phyloP scores from a whole-genome alignment of 2,113 vertebrate genomes.

The Antechinus flavipes region DNA sequence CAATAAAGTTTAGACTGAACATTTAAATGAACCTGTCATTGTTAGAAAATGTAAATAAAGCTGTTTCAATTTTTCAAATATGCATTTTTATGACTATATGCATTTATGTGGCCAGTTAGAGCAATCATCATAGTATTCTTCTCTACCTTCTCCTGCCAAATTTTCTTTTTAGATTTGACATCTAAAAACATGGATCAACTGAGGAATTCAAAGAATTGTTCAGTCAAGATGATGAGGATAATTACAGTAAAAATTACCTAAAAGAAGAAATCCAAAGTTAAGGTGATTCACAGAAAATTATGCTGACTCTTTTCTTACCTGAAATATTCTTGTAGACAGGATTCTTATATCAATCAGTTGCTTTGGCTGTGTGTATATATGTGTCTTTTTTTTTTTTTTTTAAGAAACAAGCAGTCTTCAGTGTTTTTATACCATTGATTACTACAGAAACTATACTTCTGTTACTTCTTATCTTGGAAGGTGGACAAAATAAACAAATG shows the following conservation, averaged over 20 bases:
- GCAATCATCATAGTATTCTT: not conserved
- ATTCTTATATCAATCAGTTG: slow-evolving; percentile 70
- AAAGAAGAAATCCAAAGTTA: slow-evolving; percentile 36
- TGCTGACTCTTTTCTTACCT: slow-evolving; percentile 81
- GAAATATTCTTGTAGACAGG: slow-evolving; percentile 63
- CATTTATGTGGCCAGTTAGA: not conserved
- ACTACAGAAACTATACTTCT: slow-evolving; percentile 90
- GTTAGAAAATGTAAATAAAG: not conserved
- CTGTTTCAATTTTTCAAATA: not conserved
- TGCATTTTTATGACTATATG: not conserved
- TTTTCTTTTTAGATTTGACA: slow-evolving; percentile 1
- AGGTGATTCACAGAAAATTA: slow-evolving; percentile 19
- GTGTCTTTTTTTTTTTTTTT: slow-evolving; percentile 71
- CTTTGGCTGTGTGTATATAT: slow-evolving; percentile 60
- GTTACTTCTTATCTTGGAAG: slow-evolving; percentile 93
- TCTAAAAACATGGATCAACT: not conserved
- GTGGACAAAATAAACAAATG: slow-evolving; percentile 91
- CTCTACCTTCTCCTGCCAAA: not conserved
- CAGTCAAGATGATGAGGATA: not conserved
- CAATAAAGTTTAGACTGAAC: not conserved
- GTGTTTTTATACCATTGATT: slow-evolving; percentile 90
- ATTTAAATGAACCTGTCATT: not conserved
- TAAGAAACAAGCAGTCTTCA: slow-evolving; percentile 89
- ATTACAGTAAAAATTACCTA: slow-evolving; percentile 4
- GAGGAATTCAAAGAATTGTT: slow-evolving; percentile 2